These are phyloP conservation scores for Zaprionus africanus DNA, from an alignment of 1,140 invertebrate species.

Conservation along the genomic window DNA sequence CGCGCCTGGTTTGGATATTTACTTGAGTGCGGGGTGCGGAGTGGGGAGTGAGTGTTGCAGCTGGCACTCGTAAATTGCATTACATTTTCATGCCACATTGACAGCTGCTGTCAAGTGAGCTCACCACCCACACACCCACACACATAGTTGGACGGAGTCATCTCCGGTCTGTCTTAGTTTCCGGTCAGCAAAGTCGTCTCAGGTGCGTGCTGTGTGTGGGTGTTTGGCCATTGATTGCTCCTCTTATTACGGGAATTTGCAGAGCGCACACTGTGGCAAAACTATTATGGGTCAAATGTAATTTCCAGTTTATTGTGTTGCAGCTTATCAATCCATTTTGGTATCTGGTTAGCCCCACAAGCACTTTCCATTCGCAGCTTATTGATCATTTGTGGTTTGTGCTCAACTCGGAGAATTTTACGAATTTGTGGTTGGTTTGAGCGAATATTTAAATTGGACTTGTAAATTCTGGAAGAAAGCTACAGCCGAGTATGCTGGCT, in stretches of 20 bases:
- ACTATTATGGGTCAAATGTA: background rate
- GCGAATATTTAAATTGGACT: too few species aligned
- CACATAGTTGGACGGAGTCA: background rate
- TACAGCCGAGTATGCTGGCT: too few species aligned
- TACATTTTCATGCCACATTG: constrained; percentile 52
- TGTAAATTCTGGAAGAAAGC: too few species aligned
- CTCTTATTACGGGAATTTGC: constrained; percentile 30
- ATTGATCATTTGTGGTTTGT: background rate
- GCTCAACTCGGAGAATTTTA: too few species aligned
- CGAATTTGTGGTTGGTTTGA: too few species aligned
- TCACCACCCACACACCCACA: background rate
- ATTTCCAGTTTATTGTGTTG: background rate
- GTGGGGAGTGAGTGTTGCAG: constrained; percentile 9
- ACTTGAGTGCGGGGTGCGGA: constrained; percentile 37
- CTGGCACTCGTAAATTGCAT: constrained; percentile 33
- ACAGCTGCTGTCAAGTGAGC: constrained; percentile 50
- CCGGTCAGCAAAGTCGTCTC: constrained; percentile 17
- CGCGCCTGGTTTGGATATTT: background rate
- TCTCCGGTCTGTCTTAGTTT: background rate
- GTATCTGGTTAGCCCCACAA: background rate
- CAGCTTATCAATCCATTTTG: background rate
- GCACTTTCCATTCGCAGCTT: background rate
- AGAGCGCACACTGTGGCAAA: constrained; percentile 27
- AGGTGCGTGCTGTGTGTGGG: background rate
- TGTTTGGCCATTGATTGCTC: constrained; percentile 31